These are phyloP conservation scores for Mythimna ferrago DNA, from an alignment of 2,888 invertebrate species.

Conservation along the genomic window DNA sequence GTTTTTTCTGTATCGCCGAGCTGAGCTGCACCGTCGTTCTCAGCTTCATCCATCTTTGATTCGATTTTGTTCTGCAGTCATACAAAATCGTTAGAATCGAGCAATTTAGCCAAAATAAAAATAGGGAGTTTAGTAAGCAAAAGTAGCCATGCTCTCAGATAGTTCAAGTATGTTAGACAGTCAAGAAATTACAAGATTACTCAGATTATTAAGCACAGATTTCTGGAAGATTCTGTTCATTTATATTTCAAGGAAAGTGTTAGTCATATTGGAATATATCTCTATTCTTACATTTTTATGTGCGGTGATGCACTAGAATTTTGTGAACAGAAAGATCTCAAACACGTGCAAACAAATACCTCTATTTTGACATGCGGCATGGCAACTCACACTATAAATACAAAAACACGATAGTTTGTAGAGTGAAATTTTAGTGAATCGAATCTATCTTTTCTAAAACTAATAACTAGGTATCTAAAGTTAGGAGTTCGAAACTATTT, in stretches of 20 bases:
- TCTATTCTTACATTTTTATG: constrained; percentile 60
- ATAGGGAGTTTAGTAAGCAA: constrained; percentile 70
- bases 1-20: constrained; percentile 97
- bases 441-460: constrained; percentile 82
- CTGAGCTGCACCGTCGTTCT: constrained; percentile 98
- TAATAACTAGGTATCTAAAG: constrained; percentile 73
- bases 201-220: constrained; percentile 57
- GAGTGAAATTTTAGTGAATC: constrained; percentile 80
- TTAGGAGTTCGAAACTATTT: constrained; percentile 69
- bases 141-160: constrained; percentile 78
- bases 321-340: constrained; percentile 73
- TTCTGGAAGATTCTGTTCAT: constrained; percentile 64
- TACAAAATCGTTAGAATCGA: constrained; percentile 60
- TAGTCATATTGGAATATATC: constrained; percentile 53
- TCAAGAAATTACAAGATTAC: constrained; percentile 62
- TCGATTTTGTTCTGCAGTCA: constrained; percentile 95
- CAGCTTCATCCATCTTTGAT: constrained; percentile 99
- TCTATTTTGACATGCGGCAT: constrained; percentile 87
- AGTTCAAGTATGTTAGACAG: constrained; percentile 65
- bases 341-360: constrained; percentile 85
- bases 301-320: constrained; percentile 70
- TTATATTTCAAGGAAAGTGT: constrained; percentile 52
- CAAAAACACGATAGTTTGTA: constrained; percentile 81
- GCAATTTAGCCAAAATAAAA: constrained; percentile 22
- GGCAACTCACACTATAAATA: constrained; percentile 81